Percentiles rank a stretch among this genome's conserved stretches.
These are phyloP conservation scores for Urocitellus parryii DNA, from an alignment of 2,113 vertebrate species.

Conservation along the genomic window DNA sequence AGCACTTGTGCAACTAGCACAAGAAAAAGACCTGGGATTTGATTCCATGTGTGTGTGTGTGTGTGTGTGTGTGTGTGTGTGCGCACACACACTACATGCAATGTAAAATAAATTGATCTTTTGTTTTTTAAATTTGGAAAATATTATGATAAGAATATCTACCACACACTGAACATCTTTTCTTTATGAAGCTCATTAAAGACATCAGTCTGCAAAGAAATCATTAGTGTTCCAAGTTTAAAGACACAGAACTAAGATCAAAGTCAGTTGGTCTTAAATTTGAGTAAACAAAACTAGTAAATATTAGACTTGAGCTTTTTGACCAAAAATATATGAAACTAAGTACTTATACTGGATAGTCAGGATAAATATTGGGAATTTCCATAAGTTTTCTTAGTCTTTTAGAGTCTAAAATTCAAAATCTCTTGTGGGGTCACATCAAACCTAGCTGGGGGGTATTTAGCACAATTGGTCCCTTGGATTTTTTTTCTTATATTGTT, in stretches of 20 bases:
- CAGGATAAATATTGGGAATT: background rate
- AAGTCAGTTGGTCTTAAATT: background rate
- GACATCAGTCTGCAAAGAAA: background rate
- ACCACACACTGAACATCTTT: background rate
- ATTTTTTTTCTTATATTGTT: background rate
- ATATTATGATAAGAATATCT: background rate
- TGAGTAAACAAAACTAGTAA: background rate
- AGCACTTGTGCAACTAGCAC: background rate
- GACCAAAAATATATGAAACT: background rate
- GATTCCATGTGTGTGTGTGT: too few species aligned
- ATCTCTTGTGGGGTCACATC: background rate
- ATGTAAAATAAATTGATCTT: background rate
- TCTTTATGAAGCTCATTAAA: background rate
- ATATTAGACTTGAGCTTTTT: background rate
- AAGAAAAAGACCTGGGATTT: background rate
- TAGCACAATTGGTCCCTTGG: background rate
- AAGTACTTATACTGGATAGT: background rate
- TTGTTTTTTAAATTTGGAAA: background rate
- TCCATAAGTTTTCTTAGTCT: background rate
- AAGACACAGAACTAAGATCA: background rate
- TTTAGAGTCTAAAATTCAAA: background rate
- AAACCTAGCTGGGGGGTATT: background rate
- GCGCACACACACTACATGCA: background rate
- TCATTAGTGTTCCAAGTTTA: background rate
- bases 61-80: rapidly evolving